Evolutionary conservation across 2,113 vertebrate species (phyloP).

Genomic region (Mystacornis crossleyi): DNA sequence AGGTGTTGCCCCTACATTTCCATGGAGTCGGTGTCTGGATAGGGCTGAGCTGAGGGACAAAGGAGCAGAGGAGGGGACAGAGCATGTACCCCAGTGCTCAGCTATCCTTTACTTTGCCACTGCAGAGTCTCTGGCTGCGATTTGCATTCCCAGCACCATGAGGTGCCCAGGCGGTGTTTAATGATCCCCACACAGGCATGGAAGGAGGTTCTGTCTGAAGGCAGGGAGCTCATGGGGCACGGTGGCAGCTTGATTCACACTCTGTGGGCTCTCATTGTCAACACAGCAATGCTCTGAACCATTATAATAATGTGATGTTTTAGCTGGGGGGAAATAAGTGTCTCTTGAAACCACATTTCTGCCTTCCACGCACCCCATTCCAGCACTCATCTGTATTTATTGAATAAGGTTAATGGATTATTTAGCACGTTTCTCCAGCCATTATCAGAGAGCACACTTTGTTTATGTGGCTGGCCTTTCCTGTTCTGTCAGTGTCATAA

Average conservation of each 20-base stretch:
- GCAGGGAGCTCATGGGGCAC: neutral
- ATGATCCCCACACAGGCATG: neutral
- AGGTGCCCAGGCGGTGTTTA: neutral
- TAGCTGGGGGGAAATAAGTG: neutral
- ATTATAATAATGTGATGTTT: neutral
- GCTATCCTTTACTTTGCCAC: neutral
- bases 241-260: neutral
- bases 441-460: neutral
- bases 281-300: neutral
- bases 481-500: constrained; percentile 21
- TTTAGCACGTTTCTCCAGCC: constrained; percentile 17
- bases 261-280: neutral
- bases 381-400: neutral
- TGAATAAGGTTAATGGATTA: constrained; percentile 33
- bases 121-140: neutral
- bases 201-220: neutral
- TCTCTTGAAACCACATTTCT: neutral
- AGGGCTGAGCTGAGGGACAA: neutral
- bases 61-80: neutral
- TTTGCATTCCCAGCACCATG: neutral
- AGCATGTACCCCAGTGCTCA: fast-evolving
- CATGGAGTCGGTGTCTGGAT: fast-evolving
- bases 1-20: fast-evolving
- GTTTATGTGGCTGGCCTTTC: constrained; percentile 12
- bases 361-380: neutral